A percentile compares a stretch with the other conserved stretches of the same genome.
phyloP scores from a whole-genome alignment of 2,113 vertebrate species.

The Globicephala melas region DNA sequence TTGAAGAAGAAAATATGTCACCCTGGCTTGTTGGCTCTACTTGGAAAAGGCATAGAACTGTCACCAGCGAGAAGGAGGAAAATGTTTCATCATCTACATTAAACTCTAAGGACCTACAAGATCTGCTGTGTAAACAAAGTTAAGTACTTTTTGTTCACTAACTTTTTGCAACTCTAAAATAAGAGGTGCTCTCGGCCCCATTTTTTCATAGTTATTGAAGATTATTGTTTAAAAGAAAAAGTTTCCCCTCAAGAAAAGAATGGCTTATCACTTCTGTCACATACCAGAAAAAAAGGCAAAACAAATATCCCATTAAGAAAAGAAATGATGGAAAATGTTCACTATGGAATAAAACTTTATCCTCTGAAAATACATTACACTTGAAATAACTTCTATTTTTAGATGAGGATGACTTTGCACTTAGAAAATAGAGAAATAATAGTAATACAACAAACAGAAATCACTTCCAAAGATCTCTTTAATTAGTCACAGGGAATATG shows the following conservation, averaged over 20 bases:
- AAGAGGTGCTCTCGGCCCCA: not conserved
- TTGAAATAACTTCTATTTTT: slow-evolving; percentile 8
- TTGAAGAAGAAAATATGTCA: slow-evolving; percentile 74
- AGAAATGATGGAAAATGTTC: slow-evolving; percentile 29
- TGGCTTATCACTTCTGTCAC: not conserved
- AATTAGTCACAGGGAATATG: not conserved
- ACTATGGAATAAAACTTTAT: not conserved
- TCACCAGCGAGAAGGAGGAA: slow-evolving; percentile 54
- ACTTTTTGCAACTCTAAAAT: not conserved
- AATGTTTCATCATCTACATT: slow-evolving; percentile 70
- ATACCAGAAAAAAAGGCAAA: not conserved
- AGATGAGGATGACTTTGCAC: slow-evolving; percentile 36
- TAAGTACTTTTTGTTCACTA: slow-evolving; percentile 64
- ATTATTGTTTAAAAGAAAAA: slow-evolving; percentile 40
- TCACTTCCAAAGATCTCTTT: not conserved
- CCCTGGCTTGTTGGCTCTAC: slow-evolving; percentile 45
- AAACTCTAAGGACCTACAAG: slow-evolving; percentile 56
- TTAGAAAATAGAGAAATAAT: not conserved
- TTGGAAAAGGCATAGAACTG: slow-evolving; percentile 59
- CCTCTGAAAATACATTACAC: not conserved
- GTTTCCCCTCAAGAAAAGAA: not conserved
- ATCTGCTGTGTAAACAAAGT: slow-evolving; percentile 63
- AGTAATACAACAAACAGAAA: not conserved
- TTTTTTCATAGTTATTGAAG: slow-evolving; percentile 27
- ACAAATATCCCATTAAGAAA: not conserved